Conservation (phyloP, 2,797 vertebrate species). For the Eulemur coronatus region DNA sequence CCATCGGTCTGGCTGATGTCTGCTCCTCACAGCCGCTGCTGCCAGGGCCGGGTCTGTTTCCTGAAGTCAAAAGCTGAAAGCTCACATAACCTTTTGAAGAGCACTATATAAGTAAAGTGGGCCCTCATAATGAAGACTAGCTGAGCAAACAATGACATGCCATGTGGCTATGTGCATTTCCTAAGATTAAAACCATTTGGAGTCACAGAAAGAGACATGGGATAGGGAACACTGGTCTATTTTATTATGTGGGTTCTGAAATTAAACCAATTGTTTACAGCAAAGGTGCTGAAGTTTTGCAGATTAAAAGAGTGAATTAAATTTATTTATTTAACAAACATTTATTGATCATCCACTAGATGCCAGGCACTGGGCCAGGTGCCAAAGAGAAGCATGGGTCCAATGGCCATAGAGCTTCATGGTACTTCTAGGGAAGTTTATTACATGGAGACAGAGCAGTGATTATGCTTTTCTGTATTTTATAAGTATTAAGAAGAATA, state of each 20-base stretch:
- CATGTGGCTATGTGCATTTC: neutral
- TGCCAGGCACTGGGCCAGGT: neutral
- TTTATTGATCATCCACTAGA: neutral
- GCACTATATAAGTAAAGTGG: neutral
- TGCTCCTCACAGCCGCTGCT: neutral
- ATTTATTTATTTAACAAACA: slow-evolving; percentile 39
- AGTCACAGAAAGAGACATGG: neutral
- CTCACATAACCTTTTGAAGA: neutral
- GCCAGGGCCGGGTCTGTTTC: neutral
- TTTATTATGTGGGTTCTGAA: slow-evolving; percentile 47
- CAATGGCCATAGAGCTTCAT: neutral
- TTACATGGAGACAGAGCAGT: neutral
- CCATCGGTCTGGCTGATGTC: neutral
- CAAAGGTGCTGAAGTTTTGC: neutral
- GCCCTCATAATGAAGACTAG: neutral
- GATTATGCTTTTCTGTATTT: neutral
- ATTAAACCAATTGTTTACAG: slow-evolving; percentile 8
- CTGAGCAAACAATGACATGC: neutral
- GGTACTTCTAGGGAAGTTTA: neutral
- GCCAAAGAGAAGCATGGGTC: neutral
- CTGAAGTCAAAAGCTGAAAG: neutral
- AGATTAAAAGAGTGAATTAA: neutral
- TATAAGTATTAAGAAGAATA: neutral
- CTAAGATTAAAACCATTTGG: slow-evolving; percentile 45
- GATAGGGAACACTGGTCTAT: neutral